phyloP scores from a whole-genome alignment of 2,113 vertebrate species.

The Peromyscus californicus region DNA sequence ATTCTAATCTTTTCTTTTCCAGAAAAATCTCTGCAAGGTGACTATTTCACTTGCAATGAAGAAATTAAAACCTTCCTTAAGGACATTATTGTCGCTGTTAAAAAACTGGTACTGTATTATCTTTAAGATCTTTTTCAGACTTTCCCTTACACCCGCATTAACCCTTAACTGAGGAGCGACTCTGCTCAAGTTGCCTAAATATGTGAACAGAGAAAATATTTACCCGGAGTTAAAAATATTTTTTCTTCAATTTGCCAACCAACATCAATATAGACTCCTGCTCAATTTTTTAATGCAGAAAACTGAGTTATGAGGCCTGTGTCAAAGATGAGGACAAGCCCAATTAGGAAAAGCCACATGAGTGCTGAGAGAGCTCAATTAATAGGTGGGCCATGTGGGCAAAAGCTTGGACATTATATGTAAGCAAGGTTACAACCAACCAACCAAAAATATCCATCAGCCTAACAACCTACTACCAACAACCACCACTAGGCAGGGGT shows the following conservation, averaged over 20 bases:
- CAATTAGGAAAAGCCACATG: not conserved
- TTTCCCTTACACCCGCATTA: slow-evolving; percentile 33
- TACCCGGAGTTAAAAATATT: not conserved
- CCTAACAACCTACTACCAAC: not conserved
- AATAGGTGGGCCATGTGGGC: not conserved
- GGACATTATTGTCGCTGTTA: slow-evolving; percentile 86
- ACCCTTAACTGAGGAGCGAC: slow-evolving; percentile 33
- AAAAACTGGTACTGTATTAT: slow-evolving; percentile 86
- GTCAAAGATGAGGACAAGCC: not conserved
- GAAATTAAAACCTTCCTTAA: slow-evolving; percentile 88
- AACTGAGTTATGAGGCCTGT: not conserved
- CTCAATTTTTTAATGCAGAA: not conserved
- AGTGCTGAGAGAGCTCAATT: not conserved
- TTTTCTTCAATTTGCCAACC: not conserved
- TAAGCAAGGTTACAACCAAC: not conserved
- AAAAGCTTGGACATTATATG: not conserved
- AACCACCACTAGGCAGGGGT: not conserved
- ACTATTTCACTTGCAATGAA: slow-evolving; percentile 84
- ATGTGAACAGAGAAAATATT: slow-evolving; percentile 27
- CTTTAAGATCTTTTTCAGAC: slow-evolving; percentile 1
- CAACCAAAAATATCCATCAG: not conserved
- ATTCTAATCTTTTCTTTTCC: slow-evolving; percentile 70
- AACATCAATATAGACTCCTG: not conserved
- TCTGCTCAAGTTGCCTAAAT: slow-evolving; percentile 28
- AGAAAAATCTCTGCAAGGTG: slow-evolving; percentile 88